Evolutionary conservation across 2,888 invertebrate genomes (phyloP).

Genomic region (Gymnoscelis rufifasciata): DNA sequence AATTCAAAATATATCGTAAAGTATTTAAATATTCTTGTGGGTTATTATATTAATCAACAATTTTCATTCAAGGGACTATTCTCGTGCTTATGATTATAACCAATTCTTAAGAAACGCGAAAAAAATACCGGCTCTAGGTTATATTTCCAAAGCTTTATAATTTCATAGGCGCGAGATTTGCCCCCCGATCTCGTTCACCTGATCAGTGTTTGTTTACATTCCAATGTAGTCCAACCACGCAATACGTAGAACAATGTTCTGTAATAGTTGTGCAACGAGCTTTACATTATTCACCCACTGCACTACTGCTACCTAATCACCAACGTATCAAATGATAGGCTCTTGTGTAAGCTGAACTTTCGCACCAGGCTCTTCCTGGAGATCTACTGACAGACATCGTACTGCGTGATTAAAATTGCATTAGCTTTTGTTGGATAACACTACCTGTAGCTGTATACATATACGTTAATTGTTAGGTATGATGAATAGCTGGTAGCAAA

Average conservation of each 20-base stretch:
- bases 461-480: conserved; percentile 9
- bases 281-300: conserved; percentile 42
- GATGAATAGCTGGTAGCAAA: conserved; percentile 7
- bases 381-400: conserved; percentile 22
- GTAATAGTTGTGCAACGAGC: conserved; percentile 42
- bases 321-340: conserved; percentile 44
- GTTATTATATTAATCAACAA: no score
- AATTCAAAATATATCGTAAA: no score
- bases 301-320: conserved; percentile 31
- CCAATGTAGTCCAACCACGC: conserved; percentile 8
- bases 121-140: no score
- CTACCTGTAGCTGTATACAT: not conserved
- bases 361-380: conserved; percentile 36
- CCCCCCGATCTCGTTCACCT: no score
- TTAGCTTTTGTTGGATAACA: conserved; percentile 30
- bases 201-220: conserved; percentile 13
- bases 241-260: conserved; percentile 30
- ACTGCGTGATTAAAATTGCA: conserved; percentile 32
- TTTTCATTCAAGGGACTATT: no score
- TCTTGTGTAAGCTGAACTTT: conserved; percentile 55
- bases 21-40: no score
- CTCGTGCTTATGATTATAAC: no score
- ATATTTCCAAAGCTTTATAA: no score
- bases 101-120: no score
- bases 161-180: no score